These are phyloP conservation scores for Dendrocopos noguchii DNA, from an alignment of 2,113 vertebrate species.

Conservation along the genomic window DNA sequence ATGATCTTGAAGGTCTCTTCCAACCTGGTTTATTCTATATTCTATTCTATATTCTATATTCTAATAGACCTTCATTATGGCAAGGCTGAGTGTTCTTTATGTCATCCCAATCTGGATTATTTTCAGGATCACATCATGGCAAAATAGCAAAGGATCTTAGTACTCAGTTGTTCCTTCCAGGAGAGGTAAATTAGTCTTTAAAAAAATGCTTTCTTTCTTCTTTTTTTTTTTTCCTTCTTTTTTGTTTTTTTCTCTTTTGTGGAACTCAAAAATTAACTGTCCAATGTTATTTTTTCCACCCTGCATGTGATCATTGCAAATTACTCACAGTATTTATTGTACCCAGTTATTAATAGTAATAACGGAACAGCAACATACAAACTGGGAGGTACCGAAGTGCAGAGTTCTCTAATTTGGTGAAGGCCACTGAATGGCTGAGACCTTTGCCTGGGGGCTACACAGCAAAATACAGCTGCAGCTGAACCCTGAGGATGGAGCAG, in stretches of 20 bases:
- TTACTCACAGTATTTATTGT: neutral
- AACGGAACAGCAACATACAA: neutral
- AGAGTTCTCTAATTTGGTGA: neutral
- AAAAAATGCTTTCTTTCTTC: neutral
- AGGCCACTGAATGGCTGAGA: neutral
- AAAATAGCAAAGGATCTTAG: neutral
- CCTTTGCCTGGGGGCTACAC: neutral
- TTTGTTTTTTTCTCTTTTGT: neutral
- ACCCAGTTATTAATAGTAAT: neutral
- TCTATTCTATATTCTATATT: no score
- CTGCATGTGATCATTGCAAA: neutral
- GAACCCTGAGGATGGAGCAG: neutral
- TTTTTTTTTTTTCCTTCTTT: neutral
- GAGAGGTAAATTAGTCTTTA: neutral
- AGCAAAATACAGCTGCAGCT: neutral
- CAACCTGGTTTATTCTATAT: no score
- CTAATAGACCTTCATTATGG: conserved; percentile 45
- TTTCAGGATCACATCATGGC: conserved; percentile 39
- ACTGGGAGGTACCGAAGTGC: neutral
- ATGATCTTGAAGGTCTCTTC: no score
- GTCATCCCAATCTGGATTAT: conserved; percentile 39
- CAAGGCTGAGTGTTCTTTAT: conserved; percentile 40
- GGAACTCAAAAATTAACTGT: neutral
- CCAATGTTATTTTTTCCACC: neutral
- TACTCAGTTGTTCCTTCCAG: neutral